Conservation (phyloP, 2,888 invertebrate genomes). For the Ptycholaimellus sp. region DNA sequence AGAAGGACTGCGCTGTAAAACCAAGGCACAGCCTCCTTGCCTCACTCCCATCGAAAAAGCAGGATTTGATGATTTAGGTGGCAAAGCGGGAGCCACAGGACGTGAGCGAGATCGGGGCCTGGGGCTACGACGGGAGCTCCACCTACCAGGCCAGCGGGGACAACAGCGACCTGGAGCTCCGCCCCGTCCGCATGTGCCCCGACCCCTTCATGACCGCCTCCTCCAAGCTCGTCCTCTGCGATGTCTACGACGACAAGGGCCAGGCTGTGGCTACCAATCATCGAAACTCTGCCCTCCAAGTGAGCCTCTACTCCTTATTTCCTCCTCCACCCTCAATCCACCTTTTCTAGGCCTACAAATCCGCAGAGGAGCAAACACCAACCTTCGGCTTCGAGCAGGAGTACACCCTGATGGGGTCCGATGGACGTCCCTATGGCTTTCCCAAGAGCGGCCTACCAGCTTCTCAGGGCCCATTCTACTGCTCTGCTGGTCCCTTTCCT, state of each 20-base stretch:
- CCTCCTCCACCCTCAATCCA: no score
- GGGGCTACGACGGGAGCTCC: constrained; percentile 27
- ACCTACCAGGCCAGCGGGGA: constrained; percentile 25
- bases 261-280: no score
- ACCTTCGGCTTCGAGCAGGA: constrained; percentile 81
- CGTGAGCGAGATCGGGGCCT: constrained; percentile 23
- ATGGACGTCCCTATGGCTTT: constrained; percentile 68
- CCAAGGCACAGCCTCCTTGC: no score
- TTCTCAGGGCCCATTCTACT: constrained; percentile 90
- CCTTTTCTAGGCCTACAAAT: no score
- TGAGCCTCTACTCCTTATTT: no score
- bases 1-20: no score
- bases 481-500: no score
- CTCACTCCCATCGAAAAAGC: no score
- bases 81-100: no score
- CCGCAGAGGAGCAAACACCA: constrained; percentile 39
- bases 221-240: constrained; percentile 50
- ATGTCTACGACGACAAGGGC: no score
- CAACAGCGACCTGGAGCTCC: constrained; percentile 48
- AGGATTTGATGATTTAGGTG: no score
- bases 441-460: constrained; percentile 74
- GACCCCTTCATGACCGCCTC: constrained; percentile 71
- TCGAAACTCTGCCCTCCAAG: no score
- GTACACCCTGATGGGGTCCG: constrained; percentile 61
- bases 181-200: constrained; percentile 61